Conservation (phyloP, 2,113 vertebrate genomes). For the Phalacrocorax brasilianus region DNA sequence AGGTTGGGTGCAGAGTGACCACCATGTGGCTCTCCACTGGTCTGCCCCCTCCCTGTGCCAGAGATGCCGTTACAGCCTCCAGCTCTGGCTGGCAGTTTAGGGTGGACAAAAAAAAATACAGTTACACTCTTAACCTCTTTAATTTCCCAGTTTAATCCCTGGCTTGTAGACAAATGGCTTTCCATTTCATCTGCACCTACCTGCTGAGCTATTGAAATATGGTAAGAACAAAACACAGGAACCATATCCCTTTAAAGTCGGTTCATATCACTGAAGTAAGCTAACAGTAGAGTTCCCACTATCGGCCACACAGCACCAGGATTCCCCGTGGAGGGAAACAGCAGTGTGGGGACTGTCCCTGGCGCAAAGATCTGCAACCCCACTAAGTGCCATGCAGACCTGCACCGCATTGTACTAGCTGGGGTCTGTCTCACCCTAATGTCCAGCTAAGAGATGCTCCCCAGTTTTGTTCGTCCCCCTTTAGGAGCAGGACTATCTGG, state of each 20-base stretch:
- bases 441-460: neutral
- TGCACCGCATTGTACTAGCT: accelerated
- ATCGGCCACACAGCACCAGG: neutral
- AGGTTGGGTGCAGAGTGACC: neutral
- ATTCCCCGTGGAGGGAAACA: neutral
- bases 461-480: neutral
- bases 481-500: neutral
- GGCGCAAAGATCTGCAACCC: neutral
- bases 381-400: neutral
- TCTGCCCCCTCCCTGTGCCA: neutral
- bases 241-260: neutral
- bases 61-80: accelerated
- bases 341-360: neutral
- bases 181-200: neutral
- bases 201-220: neutral
- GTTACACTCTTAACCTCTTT: neutral
- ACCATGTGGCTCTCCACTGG: accelerated
- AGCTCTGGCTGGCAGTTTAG: neutral
- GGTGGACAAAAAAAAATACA: neutral
- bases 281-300: neutral
- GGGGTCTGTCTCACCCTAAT: neutral
- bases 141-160: neutral
- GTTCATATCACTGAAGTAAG: neutral
- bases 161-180: neutral
- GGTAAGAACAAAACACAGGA: neutral